These are phyloP conservation scores for Ictalurus punctatus DNA, from an alignment of 2,113 vertebrate species.

Conservation along the genomic window DNA sequence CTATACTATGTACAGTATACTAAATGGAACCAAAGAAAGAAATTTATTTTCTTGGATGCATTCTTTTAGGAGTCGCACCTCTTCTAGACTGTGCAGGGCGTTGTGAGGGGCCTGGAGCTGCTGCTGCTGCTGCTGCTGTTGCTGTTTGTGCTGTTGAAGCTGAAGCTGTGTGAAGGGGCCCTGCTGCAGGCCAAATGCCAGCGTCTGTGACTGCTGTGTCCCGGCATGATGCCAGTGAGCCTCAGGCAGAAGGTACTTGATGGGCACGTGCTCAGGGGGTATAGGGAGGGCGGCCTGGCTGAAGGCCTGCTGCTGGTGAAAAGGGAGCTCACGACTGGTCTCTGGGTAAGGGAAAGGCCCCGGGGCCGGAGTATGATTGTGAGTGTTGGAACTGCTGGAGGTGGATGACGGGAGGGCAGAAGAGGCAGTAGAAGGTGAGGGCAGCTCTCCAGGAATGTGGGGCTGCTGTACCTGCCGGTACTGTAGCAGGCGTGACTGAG, in stretches of 20 bases:
- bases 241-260: constrained; percentile 94
- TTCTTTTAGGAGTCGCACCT: constrained; percentile 73
- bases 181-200: constrained; percentile 90
- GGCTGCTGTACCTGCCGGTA: constrained; percentile 91
- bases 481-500: constrained; percentile 94
- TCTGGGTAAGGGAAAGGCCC: constrained; percentile 78
- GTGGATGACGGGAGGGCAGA: constrained; percentile 56
- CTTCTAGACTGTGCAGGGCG: constrained; percentile 94
- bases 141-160: constrained; percentile 65
- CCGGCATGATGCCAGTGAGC: constrained; percentile 90
- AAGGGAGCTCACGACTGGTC: constrained; percentile 78
- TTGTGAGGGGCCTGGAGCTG: constrained; percentile 77
- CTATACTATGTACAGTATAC: neutral
- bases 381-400: constrained; percentile 64
- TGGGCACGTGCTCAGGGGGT: constrained; percentile 83
- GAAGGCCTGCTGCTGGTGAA: constrained; percentile 78
- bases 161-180: constrained; percentile 87
- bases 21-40: neutral
- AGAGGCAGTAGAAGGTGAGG: constrained; percentile 64
- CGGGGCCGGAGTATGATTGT: constrained; percentile 71
- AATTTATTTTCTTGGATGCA: neutral
- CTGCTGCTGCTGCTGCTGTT: constrained; percentile 51
- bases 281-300: constrained; percentile 83
- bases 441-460: constrained; percentile 82
- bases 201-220: constrained; percentile 84